A percentile compares a stretch with the other conserved stretches of the same genome.
phyloP scores from a whole-genome alignment of 2,113 vertebrate species.

The Malurus melanocephalus region DNA sequence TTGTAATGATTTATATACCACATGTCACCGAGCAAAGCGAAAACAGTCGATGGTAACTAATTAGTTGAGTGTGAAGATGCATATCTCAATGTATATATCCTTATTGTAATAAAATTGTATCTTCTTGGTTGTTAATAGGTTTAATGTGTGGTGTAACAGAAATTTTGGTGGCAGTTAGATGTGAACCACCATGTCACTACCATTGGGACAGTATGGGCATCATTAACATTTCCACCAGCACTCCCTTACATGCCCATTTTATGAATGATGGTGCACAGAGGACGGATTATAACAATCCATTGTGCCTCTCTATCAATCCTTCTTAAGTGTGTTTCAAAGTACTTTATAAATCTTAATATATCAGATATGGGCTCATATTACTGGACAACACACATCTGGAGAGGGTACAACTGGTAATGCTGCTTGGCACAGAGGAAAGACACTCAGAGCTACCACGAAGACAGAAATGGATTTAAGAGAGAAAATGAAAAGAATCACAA shows the following conservation, averaged over 20 bases:
- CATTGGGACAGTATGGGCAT: neutral
- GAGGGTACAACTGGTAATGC: neutral
- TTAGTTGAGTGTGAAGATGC: constrained; percentile 68
- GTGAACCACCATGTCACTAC: neutral
- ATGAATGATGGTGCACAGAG: neutral
- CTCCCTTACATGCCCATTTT: neutral
- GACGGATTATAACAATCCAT: neutral
- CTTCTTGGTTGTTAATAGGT: constrained; percentile 34
- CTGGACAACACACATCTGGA: neutral
- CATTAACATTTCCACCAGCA: neutral
- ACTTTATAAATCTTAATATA: neutral
- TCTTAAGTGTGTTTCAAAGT: neutral
- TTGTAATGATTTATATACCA: constrained; percentile 76
- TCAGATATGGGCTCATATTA: neutral
- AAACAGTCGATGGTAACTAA: constrained; percentile 68
- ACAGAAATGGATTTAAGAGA: neutral
- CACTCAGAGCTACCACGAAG: neutral
- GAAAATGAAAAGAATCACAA: neutral
- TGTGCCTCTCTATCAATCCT: neutral
- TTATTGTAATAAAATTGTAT: constrained; percentile 44
- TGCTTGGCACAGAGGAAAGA: neutral
- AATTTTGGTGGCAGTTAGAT: neutral
- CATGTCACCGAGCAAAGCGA: constrained; percentile 69
- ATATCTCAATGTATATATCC: constrained; percentile 41
- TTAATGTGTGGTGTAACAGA: constrained; percentile 11